Evolutionary conservation across 2,888 invertebrate species (phyloP), one percentile per base, ranked within the genome.

Genomic region (Tetranychus truncatus): DNA sequence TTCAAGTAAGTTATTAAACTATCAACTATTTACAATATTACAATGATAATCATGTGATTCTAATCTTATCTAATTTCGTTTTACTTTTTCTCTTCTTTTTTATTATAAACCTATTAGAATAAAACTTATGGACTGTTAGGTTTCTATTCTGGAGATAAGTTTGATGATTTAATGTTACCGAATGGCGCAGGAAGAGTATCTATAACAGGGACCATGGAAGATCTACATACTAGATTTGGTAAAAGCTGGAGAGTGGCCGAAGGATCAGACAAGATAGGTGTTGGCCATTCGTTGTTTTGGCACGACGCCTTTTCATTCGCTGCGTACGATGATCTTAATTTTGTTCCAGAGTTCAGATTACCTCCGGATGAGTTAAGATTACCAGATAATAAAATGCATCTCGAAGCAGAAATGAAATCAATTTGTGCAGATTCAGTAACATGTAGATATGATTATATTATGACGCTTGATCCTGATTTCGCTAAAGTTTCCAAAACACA

Each of bases 111-210:
- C 78, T 82, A 84, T 15, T 81, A 93, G 93, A 94, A 94, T 81
- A 89, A 91, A 87, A 95, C 94, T 0, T 84, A 87, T 76, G 95
- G 95, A 1, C 84, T 95, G 1, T 88, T 95, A 80, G 95, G 95
- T 0, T 93, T 92, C 80, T 95, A 92, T 92, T 92, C 92, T 77
- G 88, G 91, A 80, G 89, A 91, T 79, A 84, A 87, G 18, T 84
- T 86, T 67, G 93, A 95, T 79, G 95, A 95, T 82, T 90, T 93
- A 77, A 87, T 87, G 5, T 73, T 76, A 45, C 77, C 79, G 5
- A 77, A 78, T 74, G 79, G 79, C 46, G 75, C 78, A 6, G 20
- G 77, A 21, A 89, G 89, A 0, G 85, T 85, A 0, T 77, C 77
- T 83, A 85, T 5, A 82, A 83, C 5, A 79, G 83, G 1, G 87